Evolutionary conservation across 2,113 vertebrate species (phyloP).

Genomic region (Ceratotherium simum): DNA sequence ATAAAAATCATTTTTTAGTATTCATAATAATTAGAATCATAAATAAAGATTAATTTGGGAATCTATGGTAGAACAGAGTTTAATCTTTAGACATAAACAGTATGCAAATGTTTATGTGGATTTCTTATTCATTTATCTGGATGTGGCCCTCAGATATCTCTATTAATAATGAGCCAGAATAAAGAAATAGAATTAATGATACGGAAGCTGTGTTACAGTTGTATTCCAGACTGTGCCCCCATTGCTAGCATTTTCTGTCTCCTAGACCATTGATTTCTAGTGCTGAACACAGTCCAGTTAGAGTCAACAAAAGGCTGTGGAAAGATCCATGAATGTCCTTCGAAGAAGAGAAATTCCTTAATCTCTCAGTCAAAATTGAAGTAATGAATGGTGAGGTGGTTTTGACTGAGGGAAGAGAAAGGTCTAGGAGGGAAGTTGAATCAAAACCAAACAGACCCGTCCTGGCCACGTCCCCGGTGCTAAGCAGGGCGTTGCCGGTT

Average conservation of each 20-base stretch:
- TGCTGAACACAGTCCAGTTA: background rate
- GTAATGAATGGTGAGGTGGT: background rate
- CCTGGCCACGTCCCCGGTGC: fast-evolving
- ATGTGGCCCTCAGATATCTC: background rate
- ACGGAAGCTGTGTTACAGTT: background rate
- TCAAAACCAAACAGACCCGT: background rate
- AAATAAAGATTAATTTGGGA: constrained; percentile 24
- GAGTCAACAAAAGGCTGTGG: background rate
- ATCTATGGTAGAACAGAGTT: background rate
- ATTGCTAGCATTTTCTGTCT: background rate
- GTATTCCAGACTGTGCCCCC: background rate
- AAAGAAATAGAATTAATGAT: background rate
- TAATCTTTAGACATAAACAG: background rate
- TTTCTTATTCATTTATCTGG: background rate
- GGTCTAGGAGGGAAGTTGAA: background rate
- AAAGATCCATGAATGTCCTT: background rate
- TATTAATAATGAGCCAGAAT: constrained; percentile 1
- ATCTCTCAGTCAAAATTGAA: background rate
- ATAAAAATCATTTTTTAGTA: background rate
- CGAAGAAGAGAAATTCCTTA: background rate
- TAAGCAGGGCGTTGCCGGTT: fast-evolving
- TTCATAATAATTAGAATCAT: background rate
- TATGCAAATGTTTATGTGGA: background rate
- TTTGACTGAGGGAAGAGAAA: background rate
- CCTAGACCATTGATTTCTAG: background rate